Base-by-base conservation (phyloP, 2,888 invertebrate species). In the Merodon equestris region DNA sequence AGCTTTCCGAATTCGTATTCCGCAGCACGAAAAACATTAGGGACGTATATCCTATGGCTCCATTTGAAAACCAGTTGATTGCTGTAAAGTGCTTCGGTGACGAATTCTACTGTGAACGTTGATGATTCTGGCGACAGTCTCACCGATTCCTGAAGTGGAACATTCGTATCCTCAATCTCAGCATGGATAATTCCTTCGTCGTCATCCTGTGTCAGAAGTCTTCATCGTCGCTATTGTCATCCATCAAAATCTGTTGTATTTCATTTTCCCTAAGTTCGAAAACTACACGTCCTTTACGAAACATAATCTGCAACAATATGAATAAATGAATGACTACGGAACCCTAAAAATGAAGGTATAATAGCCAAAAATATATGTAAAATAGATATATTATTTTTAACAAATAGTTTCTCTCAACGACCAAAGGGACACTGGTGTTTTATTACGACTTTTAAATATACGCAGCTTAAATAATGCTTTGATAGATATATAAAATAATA, bases 131-230 rank as follows among this genome's bases (percentile, higher is more conserved):
- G 19, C 1, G 19, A 4, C 7, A 14, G 45, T 3, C 13, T 45
- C 9, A 5, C 15, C 9, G 45, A 13, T 42, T 42, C 42, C 42
- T 42, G 12, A 42, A 42, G 15, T 45, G 13, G 9, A 14, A 13
- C 14, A 14, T 13, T 2, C 2, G 27, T 19, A 50, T 12, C 48
- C n/a, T 50, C 48, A 19, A 18, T 19, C 1, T 50, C 48, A 10
- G n/a, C 48, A 50, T 47, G 17, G 17, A 47, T 3, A 18, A 40
- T n/a, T 15, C 53, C 53, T 13, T 38, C 36, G 34, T 40, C 38
- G 17, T 54, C 36, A 40, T 40, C 54, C 17, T 17, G 54, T 10
- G 18, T 54, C 17, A 54, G 10, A 54, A 54, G 17, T 18, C 17
- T 54, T 54, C 40, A 15, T 36, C 54, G 5, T 40, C 40, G 17